Percentiles rank a stretch among this genome's conserved stretches.
phyloP scores from a whole-genome alignment of 2,113 vertebrate genomes.

The Trochalopteron elliotii region DNA sequence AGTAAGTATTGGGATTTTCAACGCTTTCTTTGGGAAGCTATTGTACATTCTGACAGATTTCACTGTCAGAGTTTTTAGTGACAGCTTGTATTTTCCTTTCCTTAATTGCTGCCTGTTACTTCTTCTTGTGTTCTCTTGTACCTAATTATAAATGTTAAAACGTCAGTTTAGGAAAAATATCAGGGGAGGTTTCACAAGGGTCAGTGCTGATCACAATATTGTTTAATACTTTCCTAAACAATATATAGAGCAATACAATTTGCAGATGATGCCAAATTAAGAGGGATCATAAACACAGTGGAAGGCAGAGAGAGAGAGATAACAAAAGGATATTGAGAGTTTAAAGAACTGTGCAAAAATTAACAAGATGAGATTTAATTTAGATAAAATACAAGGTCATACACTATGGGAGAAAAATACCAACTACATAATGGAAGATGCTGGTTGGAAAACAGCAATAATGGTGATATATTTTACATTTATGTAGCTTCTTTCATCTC shows the following conservation, averaged over 20 bases:
- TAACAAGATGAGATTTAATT: conserved; percentile 75
- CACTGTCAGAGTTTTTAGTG: conserved; percentile 45
- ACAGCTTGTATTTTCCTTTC: conserved; percentile 48
- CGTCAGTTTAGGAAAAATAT: conserved; percentile 57
- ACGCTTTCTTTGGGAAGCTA: conserved; percentile 14
- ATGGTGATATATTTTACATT: conserved; percentile 58
- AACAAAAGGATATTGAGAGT: conserved; percentile 67
- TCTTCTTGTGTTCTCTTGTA: conserved; percentile 43
- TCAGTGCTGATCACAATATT: conserved; percentile 47
- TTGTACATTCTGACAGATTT: conserved; percentile 35
- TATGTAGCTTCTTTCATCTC: conserved; percentile 46
- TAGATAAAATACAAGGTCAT: conserved; percentile 74
- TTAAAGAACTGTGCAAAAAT: conserved; percentile 72
- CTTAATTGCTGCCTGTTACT: conserved; percentile 54
- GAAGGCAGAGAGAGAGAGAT: conserved; percentile 50
- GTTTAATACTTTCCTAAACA: conserved; percentile 61
- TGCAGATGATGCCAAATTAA: conserved; percentile 67
- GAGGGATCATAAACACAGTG: conserved; percentile 61
- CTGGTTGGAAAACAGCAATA: conserved; percentile 55
- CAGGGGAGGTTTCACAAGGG: conserved; percentile 49
- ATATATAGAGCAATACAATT: conserved; percentile 49
- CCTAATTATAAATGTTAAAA: conserved; percentile 54
- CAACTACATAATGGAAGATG: conserved; percentile 48
- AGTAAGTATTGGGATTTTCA: conserved; percentile 9
- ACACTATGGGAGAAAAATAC: conserved; percentile 52